A percentile compares a stretch with the other conserved stretches of the same genome.
Conservation (phyloP, 2,797 vertebrate species). For the Phoeniculus purpureus region DNA sequence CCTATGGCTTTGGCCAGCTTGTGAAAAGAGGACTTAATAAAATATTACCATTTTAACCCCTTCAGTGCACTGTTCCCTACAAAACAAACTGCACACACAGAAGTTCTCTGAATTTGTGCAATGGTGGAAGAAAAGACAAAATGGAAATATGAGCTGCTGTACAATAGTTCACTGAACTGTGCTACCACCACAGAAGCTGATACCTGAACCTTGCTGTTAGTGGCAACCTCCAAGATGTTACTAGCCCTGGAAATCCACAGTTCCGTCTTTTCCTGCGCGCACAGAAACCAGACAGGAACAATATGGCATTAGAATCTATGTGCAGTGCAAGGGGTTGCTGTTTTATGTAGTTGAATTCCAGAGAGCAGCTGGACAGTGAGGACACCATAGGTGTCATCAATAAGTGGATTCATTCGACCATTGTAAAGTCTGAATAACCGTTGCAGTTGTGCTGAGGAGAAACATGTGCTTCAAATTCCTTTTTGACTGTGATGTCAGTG, state of each 20-base stretch:
- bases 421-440: background rate
- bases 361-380: background rate
- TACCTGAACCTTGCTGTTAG: background rate
- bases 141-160: constrained; percentile 7
- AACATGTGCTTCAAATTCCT: background rate
- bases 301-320: background rate
- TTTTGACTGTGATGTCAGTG: background rate
- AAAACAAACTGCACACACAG: background rate
- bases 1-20: constrained; percentile 10
- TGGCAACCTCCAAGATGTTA: background rate
- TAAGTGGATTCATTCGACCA: background rate
- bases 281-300: background rate
- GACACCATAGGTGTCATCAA: background rate
- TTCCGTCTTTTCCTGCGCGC: background rate
- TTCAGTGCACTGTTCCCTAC: background rate
- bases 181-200: background rate
- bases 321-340: background rate
- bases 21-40: constrained; percentile 25
- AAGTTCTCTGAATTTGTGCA: constrained; percentile 13
- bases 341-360: background rate
- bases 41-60: constrained; percentile 35
- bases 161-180: background rate
- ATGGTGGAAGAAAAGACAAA: background rate
- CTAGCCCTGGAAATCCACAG: background rate
- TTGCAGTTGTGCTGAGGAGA: background rate